Evolutionary conservation across 2,888 invertebrate genomes (phyloP).

Genomic region (Diaprepes abbreviatus): DNA sequence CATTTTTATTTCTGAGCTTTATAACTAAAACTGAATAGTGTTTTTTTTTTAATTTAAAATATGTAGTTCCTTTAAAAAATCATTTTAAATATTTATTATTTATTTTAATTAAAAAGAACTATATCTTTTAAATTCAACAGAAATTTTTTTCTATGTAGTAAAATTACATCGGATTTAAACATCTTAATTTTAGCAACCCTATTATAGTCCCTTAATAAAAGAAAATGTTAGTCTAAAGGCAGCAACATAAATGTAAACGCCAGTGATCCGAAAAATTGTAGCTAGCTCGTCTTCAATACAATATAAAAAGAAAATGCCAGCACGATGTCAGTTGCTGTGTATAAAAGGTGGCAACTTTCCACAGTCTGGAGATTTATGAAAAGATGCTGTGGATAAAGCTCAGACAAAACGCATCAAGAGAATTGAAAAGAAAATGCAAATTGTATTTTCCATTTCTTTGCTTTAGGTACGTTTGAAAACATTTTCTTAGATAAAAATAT

Average conservation of each 20-base stretch:
- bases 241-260: slow-evolving; percentile 20
- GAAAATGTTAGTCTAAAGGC: slow-evolving; percentile 13
- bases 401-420: slow-evolving; percentile 47
- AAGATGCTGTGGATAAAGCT: slow-evolving; percentile 47
- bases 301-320: slow-evolving; percentile 41
- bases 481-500: slow-evolving; percentile 3
- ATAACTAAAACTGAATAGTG: too few species aligned
- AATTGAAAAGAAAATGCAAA: slow-evolving; percentile 48
- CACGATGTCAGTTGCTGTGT: slow-evolving; percentile 42
- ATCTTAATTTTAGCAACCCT: slow-evolving; percentile 3
- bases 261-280: slow-evolving; percentile 42
- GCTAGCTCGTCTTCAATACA: slow-evolving; percentile 41
- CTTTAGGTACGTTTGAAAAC: not conserved
- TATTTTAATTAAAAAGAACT: too few species aligned
- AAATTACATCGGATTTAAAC: not conserved
- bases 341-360: slow-evolving; percentile 44
- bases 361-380: slow-evolving; percentile 47
- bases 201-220: slow-evolving; percentile 15
- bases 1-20: too few species aligned
- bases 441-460: slow-evolving; percentile 45
- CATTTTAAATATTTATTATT: too few species aligned
- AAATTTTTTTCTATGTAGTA: too few species aligned
- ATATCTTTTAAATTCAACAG: too few species aligned
- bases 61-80: too few species aligned
- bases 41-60: too few species aligned